Conservation (phyloP, 2,888 invertebrate species). For the Zhuqinia jingwanae region DNA sequence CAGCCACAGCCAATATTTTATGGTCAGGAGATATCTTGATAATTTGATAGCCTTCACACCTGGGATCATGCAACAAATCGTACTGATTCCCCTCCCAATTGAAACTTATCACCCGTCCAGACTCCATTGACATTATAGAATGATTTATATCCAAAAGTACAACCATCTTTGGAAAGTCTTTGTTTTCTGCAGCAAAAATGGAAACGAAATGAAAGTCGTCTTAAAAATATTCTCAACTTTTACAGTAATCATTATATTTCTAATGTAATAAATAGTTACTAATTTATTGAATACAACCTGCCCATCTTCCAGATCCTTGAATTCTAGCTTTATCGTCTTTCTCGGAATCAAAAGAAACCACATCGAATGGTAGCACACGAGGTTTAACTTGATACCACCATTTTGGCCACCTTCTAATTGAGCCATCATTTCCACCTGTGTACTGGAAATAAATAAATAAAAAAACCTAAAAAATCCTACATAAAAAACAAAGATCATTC, state of each 20-base stretch:
- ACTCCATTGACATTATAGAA: conserved; percentile 66
- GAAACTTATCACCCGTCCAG: conserved; percentile 56
- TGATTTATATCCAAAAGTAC: conserved; percentile 54
- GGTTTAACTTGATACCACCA: conserved; percentile 62
- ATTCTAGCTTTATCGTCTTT: conserved; percentile 15
- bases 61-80: conserved; percentile 53
- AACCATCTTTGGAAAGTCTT: conserved; percentile 62
- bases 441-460: conserved; percentile 69
- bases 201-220: too few species aligned
- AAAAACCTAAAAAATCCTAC: too few species aligned
- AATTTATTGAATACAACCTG: too few species aligned
- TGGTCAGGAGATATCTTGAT: conserved; percentile 58
- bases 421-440: conserved; percentile 72
- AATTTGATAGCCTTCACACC: conserved; percentile 53
- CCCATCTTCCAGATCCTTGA: conserved; percentile 55
- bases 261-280: too few species aligned
- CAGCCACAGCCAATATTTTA: conserved; percentile 56
- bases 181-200: conserved; percentile 51
- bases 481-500: not conserved
- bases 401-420: conserved; percentile 65
- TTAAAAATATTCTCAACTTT: too few species aligned
- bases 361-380: conserved; percentile 48
- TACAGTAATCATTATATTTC: too few species aligned
- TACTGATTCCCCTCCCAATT: conserved; percentile 57
- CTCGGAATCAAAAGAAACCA: conserved; percentile 34